phyloP scores from a whole-genome alignment of 2,113 vertebrate species.

The Heterotis niloticus region DNA sequence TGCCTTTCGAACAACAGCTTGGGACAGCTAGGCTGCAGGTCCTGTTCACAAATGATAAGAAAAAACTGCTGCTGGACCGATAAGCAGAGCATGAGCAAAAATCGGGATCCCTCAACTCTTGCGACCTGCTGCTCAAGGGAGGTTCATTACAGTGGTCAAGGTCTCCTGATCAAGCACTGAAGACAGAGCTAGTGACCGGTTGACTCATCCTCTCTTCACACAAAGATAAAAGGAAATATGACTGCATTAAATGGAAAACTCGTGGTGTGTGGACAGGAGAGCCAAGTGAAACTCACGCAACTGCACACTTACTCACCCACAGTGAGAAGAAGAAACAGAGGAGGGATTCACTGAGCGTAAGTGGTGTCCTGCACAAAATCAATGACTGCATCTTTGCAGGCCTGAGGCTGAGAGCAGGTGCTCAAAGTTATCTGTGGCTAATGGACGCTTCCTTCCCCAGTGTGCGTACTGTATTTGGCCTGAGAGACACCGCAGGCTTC shows the following conservation, averaged over 20 bases:
- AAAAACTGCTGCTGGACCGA: too few species aligned
- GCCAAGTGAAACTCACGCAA: neutral
- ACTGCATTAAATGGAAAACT: neutral
- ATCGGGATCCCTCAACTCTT: too few species aligned
- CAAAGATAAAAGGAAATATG: neutral
- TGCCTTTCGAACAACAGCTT: too few species aligned
- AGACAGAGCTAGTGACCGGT: too few species aligned
- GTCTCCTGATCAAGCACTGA: too few species aligned
- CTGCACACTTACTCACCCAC: constrained; percentile 6
- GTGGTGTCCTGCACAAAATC: neutral
- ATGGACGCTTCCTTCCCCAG: constrained; percentile 16
- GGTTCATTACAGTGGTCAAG: too few species aligned
- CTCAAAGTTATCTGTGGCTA: constrained; percentile 19
- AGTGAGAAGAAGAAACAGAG: neutral
- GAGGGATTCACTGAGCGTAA: constrained; percentile 1
- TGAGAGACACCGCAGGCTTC: neutral
- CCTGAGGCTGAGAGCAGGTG: constrained; percentile 9
- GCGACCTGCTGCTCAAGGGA: too few species aligned
- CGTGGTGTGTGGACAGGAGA: neutral
- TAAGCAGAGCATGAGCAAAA: too few species aligned
- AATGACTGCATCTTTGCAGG: constrained; percentile 7
- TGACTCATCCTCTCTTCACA: neutral
- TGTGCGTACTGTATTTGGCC: neutral
- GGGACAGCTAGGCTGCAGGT: too few species aligned
- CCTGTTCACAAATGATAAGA: too few species aligned